phyloP scores from a whole-genome alignment of 2,888 invertebrate species.

The Dynastes grantii region DNA sequence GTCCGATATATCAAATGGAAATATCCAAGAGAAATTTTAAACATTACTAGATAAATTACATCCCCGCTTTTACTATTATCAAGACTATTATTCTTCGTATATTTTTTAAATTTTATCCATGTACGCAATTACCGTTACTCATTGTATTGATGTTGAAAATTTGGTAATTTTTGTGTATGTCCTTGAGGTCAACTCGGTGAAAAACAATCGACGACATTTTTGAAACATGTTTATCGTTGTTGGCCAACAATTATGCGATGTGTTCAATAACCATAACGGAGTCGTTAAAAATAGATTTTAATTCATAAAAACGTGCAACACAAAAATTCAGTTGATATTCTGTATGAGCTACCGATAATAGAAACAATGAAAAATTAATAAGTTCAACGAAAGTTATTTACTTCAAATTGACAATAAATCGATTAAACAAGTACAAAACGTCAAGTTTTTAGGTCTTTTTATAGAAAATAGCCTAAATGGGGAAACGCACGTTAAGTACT shows the following conservation, averaged over 20 bases:
- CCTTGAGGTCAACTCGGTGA: conserved; percentile 22
- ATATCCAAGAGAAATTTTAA: background rate
- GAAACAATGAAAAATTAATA: background rate
- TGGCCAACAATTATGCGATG: conserved; percentile 34
- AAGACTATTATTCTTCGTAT: background rate
- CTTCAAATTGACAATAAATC: too few species aligned
- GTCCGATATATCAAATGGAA: too few species aligned
- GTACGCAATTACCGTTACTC: background rate
- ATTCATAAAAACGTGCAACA: conserved; percentile 29
- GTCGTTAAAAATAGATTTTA: conserved; percentile 41
- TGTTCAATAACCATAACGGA: conserved; percentile 37
- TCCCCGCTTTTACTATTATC: background rate
- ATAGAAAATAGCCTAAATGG: too few species aligned
- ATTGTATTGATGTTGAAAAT: background rate
- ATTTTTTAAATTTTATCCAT: background rate
- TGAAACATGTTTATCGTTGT: conserved; percentile 33
- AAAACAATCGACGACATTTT: conserved; percentile 31
- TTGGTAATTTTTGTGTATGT: conserved; percentile 1
- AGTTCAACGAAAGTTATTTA: too few species aligned
- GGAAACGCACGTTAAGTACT: too few species aligned
- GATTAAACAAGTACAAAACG: too few species aligned
- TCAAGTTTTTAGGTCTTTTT: too few species aligned
- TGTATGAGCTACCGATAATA: background rate
- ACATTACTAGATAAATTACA: background rate
- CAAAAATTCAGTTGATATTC: conserved; percentile 11